These are phyloP conservation scores for Neotoma lepida DNA, from an alignment of 2,113 vertebrate species.

Conservation along the genomic window DNA sequence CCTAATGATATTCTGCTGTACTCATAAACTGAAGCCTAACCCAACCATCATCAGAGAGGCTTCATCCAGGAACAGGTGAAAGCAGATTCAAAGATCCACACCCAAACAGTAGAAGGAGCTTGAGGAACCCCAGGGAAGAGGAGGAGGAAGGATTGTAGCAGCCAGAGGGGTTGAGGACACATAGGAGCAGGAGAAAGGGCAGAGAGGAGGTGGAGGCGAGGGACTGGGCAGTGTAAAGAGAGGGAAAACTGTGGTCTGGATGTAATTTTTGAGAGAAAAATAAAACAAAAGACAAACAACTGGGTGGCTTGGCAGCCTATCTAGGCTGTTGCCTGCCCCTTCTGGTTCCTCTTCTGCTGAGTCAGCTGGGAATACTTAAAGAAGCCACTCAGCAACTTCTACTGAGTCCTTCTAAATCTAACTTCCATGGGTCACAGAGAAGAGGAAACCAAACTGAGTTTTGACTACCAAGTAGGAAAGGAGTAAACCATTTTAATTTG, in stretches of 20 bases:
- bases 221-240: neutral
- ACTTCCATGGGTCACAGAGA: constrained; percentile 53
- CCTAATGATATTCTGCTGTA: neutral
- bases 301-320: neutral
- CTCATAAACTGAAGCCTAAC: neutral
- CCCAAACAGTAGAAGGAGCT: too few relatives aligned
- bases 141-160: neutral
- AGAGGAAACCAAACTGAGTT: constrained; percentile 35
- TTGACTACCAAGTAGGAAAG: constrained; percentile 59
- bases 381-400: neutral
- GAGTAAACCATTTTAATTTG: constrained; percentile 45
- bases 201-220: neutral
- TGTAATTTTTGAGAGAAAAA: neutral
- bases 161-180: neutral
- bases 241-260: neutral
- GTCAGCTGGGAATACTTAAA: neutral
- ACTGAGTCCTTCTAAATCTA: constrained; percentile 33
- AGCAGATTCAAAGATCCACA: neutral
- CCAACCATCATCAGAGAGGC: neutral
- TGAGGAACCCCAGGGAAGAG: neutral
- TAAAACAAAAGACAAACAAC: neutral
- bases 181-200: neutral
- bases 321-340: neutral
- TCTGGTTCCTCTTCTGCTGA: neutral
- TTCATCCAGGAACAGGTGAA: neutral